Evolutionary conservation across 2,113 vertebrate genomes (phyloP), one percentile per base, ranked within the genome.

Genomic region (Heloderma charlesbogerti): DNA sequence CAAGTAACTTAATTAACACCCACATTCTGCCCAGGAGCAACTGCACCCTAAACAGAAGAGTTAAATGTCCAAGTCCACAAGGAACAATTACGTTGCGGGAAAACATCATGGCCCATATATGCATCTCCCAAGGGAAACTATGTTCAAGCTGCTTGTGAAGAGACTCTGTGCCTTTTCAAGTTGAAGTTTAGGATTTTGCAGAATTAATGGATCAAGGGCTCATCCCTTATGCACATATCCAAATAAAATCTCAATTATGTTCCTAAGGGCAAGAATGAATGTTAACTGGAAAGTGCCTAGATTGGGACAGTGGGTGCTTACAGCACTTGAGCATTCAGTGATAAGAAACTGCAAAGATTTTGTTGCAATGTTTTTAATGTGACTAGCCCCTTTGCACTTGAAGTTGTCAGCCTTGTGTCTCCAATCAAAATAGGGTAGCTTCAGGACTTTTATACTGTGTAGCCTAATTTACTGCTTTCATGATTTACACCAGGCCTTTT

Each of bases 1-100:
- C 48, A 92, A 94, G 92, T 93, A 89, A 96, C 89, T 91, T 94
- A 94, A 96, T 96, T 96, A 95, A 94, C 9, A 67, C 15, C 67
- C 75, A 27, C 87, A 92, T 94, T 92, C 82, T 91, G 15, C 54
- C 37, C 2, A 75, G 87, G 90, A 92, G 94, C 94, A 57, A 51
- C 82, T 43, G 90, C 88, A 91, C 91, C 89, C 94, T 88, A 94
- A 93, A 84, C 87, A 95, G 86, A 92, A 77, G 57, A 94, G 80
- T 9, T 40, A n/a, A 94, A 88, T 43, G 90, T 81, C 79, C 8
- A 96, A 89, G 72, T 94, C 93, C 92, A 90, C 67, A n/a, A 0
- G 15, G 94, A 96, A 91, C 93, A 95, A 95, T 96, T 94, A 96
- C 77, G 51, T 67, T 1, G 0, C 43, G 86, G 78, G 79, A 94